Base-by-base conservation (phyloP, 2,888 invertebrate species). In the Chrysolina haemoptera region DNA sequence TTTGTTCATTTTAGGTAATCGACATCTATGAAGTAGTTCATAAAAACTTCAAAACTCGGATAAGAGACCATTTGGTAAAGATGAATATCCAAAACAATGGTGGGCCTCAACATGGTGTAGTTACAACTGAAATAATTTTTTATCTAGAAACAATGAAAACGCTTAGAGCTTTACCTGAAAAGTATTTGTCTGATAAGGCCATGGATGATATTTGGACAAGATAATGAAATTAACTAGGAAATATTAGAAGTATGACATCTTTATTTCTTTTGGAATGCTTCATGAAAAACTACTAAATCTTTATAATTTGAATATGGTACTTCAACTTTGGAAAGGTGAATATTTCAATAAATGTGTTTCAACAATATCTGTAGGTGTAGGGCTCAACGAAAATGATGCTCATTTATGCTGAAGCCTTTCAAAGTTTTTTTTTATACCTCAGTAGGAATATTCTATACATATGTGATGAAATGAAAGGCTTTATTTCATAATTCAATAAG, bases 91-190 rank as follows among this genome's bases (percentile, higher is more conserved):
- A 94, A 71, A 98, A 97, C 82, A 96, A 98, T 89, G 98, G 98
- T n/a, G 97, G 98, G 64, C 98, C 98, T 1, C 96, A 98, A 86
- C 98, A 98, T 87, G 98, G 97, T 55, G 93, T 96, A 69, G 97
- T 97, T n/a, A 96, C 95, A 46, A 95, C 96, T 10, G 97, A 97
- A 89, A 89, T 97, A 84, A 95, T 95, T 76, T 97, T 97, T 89
- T 97, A 97, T 87, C 90, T 96, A 84, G 95, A 96, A 89, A 96
- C 96, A 72, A 90, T 97, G 82, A 93, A 94, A 85, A 94, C 93
- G 81, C 89, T 96, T 43, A 93, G 94, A 86, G 93, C 95, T 41
- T 89, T 96, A 82, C 94, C 94, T 43, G 90, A 91, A 73, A 92
- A 93, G 82, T 94, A 94, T 86, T 89, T 94, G 83, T 91, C 91